Percentiles rank a stretch among this genome's conserved stretches.
These are phyloP conservation scores for Rhabdornis inornatus DNA, from an alignment of 2,113 vertebrate species.

Conservation along the genomic window DNA sequence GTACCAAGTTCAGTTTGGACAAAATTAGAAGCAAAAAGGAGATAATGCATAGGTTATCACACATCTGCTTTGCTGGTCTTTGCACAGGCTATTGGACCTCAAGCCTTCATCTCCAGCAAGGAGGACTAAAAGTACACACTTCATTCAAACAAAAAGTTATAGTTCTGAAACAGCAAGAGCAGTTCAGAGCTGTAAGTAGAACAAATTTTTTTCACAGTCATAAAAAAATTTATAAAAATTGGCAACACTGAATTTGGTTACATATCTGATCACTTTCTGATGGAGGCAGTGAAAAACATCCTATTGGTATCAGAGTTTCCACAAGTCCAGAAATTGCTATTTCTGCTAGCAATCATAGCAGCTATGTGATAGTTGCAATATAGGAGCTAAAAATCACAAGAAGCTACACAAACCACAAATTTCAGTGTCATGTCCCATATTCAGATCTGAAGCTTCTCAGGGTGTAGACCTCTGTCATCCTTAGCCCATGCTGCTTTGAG, in stretches of 20 bases:
- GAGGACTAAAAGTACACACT: neutral
- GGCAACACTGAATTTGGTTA: neutral
- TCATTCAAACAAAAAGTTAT: neutral
- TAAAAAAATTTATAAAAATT: neutral
- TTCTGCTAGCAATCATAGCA: neutral
- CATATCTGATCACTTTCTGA: neutral
- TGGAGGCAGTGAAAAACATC: neutral
- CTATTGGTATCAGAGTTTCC: neutral
- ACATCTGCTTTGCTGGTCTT: neutral
- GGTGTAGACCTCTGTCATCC: neutral
- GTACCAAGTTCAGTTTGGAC: neutral
- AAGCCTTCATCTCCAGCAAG: neutral
- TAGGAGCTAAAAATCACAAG: neutral
- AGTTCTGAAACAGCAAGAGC: neutral
- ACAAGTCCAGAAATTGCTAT: neutral
- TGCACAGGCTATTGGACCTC: neutral
- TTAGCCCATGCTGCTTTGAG: neutral
- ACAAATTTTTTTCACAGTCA: neutral
- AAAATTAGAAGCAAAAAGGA: neutral
- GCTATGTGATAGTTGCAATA: neutral
- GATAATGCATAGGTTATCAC: neutral
- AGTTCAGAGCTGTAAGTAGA: neutral
- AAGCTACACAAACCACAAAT: neutral
- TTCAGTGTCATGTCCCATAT: neutral
- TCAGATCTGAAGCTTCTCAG: neutral